Conservation (phyloP, 2,888 invertebrate genomes). For the Pollenia angustigena region DNA sequence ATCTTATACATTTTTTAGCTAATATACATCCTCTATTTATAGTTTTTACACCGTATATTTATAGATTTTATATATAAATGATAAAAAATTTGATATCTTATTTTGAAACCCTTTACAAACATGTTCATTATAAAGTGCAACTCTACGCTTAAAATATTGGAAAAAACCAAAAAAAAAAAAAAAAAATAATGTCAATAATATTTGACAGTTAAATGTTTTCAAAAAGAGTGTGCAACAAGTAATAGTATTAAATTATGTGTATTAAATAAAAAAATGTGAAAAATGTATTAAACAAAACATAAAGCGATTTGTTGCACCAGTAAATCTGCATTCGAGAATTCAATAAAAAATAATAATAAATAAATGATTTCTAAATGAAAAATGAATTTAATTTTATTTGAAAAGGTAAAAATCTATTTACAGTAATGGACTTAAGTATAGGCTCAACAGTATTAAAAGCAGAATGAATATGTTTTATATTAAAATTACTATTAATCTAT, state of each 20-base stretch:
- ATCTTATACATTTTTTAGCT: constrained; percentile 57
- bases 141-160: constrained; percentile 39
- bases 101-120: constrained; percentile 38
- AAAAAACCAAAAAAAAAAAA: background rate
- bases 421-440: too few relatives aligned
- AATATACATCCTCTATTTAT: constrained; percentile 51
- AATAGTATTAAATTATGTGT: constrained; percentile 43
- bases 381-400: background rate
- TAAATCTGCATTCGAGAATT: constrained; percentile 64
- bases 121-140: constrained; percentile 25
- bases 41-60: constrained; percentile 53
- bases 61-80: constrained; percentile 36
- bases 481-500: too few relatives aligned
- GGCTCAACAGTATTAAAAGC: too few relatives aligned
- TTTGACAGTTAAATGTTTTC: background rate
- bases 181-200: constrained; percentile 18
- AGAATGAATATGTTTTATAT: too few relatives aligned
- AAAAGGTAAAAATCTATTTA: too few relatives aligned
- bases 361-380: background rate
- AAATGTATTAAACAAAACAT: constrained; percentile 27
- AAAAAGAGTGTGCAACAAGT: constrained; percentile 26
- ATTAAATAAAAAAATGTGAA: constrained; percentile 51
- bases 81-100: constrained; percentile 18
- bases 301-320: constrained; percentile 70
- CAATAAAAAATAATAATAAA: constrained; percentile 38